These are phyloP conservation scores for Procavia capensis DNA, from an alignment of 2,113 vertebrate species.

Conservation along the genomic window DNA sequence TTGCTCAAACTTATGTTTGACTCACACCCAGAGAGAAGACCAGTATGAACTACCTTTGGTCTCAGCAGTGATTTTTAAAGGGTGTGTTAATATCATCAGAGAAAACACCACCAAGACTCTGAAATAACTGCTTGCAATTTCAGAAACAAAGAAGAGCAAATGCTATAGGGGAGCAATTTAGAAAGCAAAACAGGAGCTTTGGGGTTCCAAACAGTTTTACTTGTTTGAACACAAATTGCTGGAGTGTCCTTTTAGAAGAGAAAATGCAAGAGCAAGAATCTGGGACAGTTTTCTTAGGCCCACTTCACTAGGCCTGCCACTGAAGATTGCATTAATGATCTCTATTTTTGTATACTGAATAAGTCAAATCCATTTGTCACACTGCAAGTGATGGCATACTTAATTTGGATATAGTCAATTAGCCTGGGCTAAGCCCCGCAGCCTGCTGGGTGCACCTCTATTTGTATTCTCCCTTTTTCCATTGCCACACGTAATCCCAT, in stretches of 20 bases:
- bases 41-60: constrained; percentile 73
- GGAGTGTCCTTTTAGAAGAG: constrained; percentile 81
- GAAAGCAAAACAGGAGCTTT: constrained; percentile 62
- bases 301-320: constrained; percentile 89
- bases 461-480: constrained; percentile 96
- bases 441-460: constrained; percentile 98
- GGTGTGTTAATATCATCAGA: constrained; percentile 72
- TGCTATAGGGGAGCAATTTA: constrained; percentile 68
- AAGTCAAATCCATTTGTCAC: constrained; percentile 99
- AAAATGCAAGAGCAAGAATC: constrained; percentile 84
- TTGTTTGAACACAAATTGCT: constrained; percentile 72
- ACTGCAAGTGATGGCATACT: constrained; percentile 99
- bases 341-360: constrained; percentile 99
- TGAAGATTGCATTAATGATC: constrained; percentile 98
- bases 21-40: constrained; percentile 80
- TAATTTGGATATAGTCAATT: constrained; percentile 99
- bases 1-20: constrained; percentile 88
- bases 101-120: constrained; percentile 72
- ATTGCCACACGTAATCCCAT: constrained; percentile 99
- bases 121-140: constrained; percentile 78
- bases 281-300: constrained; percentile 88
- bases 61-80: constrained; percentile 80
- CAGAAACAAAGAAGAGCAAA: constrained; percentile 76
- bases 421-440: constrained; percentile 97
- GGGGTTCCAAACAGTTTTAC: constrained; percentile 74